These are phyloP conservation scores for Nemapogon koenigi DNA, from an alignment of 2,888 invertebrate species.

Conservation along the genomic window DNA sequence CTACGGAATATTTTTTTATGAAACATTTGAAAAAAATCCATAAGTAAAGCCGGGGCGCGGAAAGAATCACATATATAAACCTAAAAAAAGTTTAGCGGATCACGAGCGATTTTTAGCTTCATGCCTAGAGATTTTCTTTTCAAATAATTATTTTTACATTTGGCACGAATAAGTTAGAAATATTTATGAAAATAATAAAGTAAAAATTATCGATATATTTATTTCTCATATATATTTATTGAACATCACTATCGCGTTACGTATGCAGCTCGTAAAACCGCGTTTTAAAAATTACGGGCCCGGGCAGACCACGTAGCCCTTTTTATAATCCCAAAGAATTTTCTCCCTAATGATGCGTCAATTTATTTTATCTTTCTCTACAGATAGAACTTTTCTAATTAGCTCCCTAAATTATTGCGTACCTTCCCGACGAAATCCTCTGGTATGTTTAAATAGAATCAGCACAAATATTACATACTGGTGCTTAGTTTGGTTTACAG, in stretches of 20 bases:
- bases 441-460: constrained; percentile 5
- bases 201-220: no score
- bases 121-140: no score
- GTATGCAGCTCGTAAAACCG: constrained; percentile 47
- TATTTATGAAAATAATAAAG: no score
- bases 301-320: constrained; percentile 29
- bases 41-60: no score
- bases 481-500: not conserved
- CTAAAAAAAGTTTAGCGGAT: no score
- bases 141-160: no score
- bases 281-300: constrained; percentile 52
- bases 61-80: no score
- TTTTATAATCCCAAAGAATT: constrained; percentile 57
- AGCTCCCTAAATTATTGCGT: constrained; percentile 20
- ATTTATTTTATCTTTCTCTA: constrained; percentile 31
- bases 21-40: no score
- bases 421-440: constrained; percentile 7
- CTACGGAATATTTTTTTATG: no score
- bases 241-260: constrained; percentile 32
- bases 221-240: no score
- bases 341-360: constrained; percentile 45
- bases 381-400: constrained; percentile 26
- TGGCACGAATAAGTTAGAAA: no score
- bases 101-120: no score
- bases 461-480: constrained; percentile 4